These are phyloP conservation scores for Mercenaria mercenaria DNA, from an alignment of 1,140 invertebrate genomes.

Conservation along the genomic window DNA sequence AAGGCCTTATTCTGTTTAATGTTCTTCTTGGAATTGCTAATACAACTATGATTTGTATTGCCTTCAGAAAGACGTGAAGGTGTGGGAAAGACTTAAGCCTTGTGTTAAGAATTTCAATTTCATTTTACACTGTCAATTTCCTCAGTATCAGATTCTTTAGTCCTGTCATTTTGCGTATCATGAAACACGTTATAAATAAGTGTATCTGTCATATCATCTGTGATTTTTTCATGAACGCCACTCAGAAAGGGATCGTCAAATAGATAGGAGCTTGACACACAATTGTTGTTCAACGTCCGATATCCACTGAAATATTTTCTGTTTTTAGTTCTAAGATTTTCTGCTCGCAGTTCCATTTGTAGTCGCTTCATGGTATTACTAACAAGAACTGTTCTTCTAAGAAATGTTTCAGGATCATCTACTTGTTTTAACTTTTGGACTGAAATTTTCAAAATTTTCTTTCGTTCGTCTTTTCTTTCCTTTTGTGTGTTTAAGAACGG, in stretches of 20 bases:
- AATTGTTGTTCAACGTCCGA: constrained; percentile 73
- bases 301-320: constrained; percentile 63
- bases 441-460: not conserved
- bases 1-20: too few species aligned
- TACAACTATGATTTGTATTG: too few species aligned
- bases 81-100: too few species aligned
- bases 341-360: constrained; percentile 93
- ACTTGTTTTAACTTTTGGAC: not conserved
- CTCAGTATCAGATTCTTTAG: too few species aligned
- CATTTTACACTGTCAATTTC: too few species aligned
- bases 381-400: constrained; percentile 94
- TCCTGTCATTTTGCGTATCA: too few species aligned
- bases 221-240: constrained; percentile 67
- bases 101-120: too few species aligned
- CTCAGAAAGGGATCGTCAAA: constrained; percentile 28
- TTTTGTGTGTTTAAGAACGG: constrained; percentile 79
- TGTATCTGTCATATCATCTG: constrained; percentile 9
- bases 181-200: constrained; percentile 46
- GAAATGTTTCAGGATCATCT: constrained; percentile 90
- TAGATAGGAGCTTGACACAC: constrained; percentile 57
- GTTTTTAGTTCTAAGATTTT: constrained; percentile 88
- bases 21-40: too few species aligned
- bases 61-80: too few species aligned
- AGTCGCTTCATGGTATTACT: constrained; percentile 95
- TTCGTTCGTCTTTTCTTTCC: constrained; percentile 90